phyloP scores from a whole-genome alignment of 2,888 invertebrate species.

The Leucophora obtusa region DNA sequence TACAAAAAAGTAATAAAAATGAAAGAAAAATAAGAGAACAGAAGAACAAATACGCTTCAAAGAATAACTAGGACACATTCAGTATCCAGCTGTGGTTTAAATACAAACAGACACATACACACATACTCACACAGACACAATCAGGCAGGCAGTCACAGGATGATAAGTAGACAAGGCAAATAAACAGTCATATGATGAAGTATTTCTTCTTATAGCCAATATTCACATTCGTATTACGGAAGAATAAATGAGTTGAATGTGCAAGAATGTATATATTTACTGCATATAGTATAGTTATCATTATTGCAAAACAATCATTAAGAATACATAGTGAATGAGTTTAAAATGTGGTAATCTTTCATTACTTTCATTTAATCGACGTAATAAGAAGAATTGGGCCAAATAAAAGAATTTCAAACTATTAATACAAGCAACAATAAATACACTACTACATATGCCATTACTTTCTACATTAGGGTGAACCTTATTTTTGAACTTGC shows the following conservation, averaged over 20 bases:
- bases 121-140: background rate
- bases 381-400: constrained; percentile 33
- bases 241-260: background rate
- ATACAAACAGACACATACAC: background rate
- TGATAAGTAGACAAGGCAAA: constrained; percentile 40
- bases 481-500: background rate
- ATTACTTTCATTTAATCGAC: constrained; percentile 51
- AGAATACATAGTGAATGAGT: constrained; percentile 21
- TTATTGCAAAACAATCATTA: constrained; percentile 40
- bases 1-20: constrained; percentile 10
- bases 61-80: constrained; percentile 62
- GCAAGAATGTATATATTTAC: background rate
- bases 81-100: constrained; percentile 55
- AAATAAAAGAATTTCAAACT: constrained; percentile 37
- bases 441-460: constrained; percentile 19
- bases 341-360: constrained; percentile 44
- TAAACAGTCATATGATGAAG: constrained; percentile 15
- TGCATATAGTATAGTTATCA: background rate
- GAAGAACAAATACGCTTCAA: constrained; percentile 58
- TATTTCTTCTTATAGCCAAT: constrained; percentile 38
- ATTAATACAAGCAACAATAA: constrained; percentile 8
- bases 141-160: background rate
- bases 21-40: constrained; percentile 13
- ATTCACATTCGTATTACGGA: constrained; percentile 2
- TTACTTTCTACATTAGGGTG: no score